Evolutionary conservation across 2,797 vertebrate genomes (phyloP), one percentile per base, ranked within the genome.

Genomic region (Microchirus variegatus): DNA sequence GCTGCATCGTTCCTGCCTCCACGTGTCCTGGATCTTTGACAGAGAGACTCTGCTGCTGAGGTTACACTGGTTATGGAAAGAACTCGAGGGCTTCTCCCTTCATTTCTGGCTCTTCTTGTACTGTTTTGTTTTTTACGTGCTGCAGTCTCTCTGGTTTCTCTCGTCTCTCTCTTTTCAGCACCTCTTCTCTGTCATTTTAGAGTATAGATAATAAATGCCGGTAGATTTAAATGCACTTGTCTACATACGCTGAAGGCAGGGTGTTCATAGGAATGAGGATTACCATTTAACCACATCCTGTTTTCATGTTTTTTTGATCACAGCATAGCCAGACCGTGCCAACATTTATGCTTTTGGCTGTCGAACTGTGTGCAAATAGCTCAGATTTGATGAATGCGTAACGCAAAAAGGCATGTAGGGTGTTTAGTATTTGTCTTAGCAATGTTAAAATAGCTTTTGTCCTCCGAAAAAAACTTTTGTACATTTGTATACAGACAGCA

Each of bases 101-200:
- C 79, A 82, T 85, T 83, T 82, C 67, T 75, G 60, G 67, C 42
- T 81, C 18, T 60, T 55, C 52, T 47, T 36, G 70, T 47, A n/a
- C n/a, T 22, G 35, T 2, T 68, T 52, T 41, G 67, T 53, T 79
- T 78, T 66, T 64, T 67, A 79, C 59, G 59, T 77, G 68, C 70
- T 78, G 57, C 55, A 51, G 70, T 50, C 6, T 31, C 14, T 47
- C 59, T 36, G 41, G 37, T 54, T 67, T 46, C 45, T 40, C 52
- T 17, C 53, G 31, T 52, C 42, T 69, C 47, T 64, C 56, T 75
- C 45, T 67, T 40, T 61, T 19, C 58, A 74, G 56, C 56, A 42
- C 65, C 63, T 58, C 9, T 47, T 63, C 9, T 69, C 44, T 58
- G 50, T 63, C 52, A 53, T 70, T 73, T 66, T 74, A 69, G 37